Percentiles rank a stretch among this genome's conserved stretches.
These are phyloP conservation scores for Sisor rabdophorus DNA, from an alignment of 2,113 vertebrate species.

Conservation along the genomic window DNA sequence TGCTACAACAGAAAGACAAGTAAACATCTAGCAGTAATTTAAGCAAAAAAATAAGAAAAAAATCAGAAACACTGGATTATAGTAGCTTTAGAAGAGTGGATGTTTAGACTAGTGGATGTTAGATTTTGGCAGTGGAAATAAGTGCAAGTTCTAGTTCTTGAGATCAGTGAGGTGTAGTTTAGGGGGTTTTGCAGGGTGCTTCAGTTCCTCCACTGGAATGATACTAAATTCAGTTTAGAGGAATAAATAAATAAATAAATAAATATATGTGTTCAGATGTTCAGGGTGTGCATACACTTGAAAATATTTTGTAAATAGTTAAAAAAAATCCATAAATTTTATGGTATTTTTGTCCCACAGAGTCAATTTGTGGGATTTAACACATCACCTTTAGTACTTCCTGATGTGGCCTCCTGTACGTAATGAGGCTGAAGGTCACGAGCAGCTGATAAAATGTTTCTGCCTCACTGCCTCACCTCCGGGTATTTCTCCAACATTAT, in stretches of 20 bases:
- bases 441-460: background rate
- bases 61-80: background rate
- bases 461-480: background rate
- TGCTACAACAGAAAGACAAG: slow-evolving; percentile 70
- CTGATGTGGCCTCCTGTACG: background rate
- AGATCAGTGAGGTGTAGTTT: background rate
- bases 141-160: background rate
- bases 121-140: background rate
- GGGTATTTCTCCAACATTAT: background rate
- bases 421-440: background rate
- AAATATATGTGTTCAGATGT: background rate
- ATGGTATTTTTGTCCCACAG: background rate
- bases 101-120: background rate
- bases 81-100: background rate
- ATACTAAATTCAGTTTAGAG: background rate
- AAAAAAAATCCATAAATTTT: background rate
- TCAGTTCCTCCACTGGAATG: background rate
- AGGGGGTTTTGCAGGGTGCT: background rate
- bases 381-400: background rate
- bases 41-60: background rate
- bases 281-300: background rate
- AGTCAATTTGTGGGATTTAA: background rate
- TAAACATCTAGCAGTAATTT: background rate
- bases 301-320: background rate
- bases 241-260: background rate